Evolutionary conservation across 2,113 vertebrate genomes (phyloP), one percentile per base, ranked within the genome.

Genomic region (Jacana jacana): DNA sequence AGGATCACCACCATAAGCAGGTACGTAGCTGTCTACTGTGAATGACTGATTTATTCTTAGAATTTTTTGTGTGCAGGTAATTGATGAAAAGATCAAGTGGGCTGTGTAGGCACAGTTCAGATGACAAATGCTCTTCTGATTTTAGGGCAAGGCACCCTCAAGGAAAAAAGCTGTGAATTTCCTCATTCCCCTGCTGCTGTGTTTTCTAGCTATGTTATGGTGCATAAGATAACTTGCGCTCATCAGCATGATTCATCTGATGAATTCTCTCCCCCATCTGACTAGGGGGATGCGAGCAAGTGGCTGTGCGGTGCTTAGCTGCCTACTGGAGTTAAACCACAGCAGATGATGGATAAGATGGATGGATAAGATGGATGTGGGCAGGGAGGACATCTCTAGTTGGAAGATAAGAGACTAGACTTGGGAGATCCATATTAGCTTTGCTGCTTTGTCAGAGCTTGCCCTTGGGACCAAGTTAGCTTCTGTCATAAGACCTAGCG

Each of bases 1-100:
- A 99, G 92, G 98, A 99, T 52, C 98, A 99, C 79, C 97, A 99
- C 30, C 98, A 72, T 83, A 98, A 97, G 82, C 98, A 99, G 98
- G 99, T 99, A 84, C 24, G 35, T 88, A 30, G 64, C 37, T 69
- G 25, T 31, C 37, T 91, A 76, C 68, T 87, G 19, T 51, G 10
- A 40, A 75, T 18, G 6, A 44, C 37, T 85, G 20, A 3, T 85
- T 46, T 39, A 61, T 82, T 69, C 48, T 70, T 78, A 30, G 31
- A 52, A 40, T 52, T n/a, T 82, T 75, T 57, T 66, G 14, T 46
- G 13, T n/a, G 18, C 39, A 24, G 14, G 22, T 66, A 83, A 61
- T 31, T 57, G 17, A 33, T 61, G 8, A 49, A 49, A 77, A 86
- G 16, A 39, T 52, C 11, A 25, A 7, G 18, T 58, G 57, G 19